These are phyloP conservation scores for Choreutis nemorana DNA, from an alignment of 2,888 invertebrate genomes.

Conservation along the genomic window DNA sequence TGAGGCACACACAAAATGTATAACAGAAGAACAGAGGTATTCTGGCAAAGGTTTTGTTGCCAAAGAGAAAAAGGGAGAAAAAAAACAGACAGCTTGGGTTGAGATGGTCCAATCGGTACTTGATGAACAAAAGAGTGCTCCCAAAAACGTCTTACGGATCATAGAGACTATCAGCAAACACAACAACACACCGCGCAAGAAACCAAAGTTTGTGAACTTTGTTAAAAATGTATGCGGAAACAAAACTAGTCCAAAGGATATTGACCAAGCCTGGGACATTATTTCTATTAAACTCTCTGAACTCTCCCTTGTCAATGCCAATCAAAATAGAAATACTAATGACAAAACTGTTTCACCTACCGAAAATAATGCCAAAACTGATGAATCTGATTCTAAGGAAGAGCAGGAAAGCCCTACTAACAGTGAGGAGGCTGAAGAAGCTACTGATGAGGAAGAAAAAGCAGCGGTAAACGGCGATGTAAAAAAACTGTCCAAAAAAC, in stretches of 20 bases:
- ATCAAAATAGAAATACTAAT: slow-evolving; percentile 25
- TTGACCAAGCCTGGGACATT: slow-evolving; percentile 75
- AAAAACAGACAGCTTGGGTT: slow-evolving; percentile 87
- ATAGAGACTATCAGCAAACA: slow-evolving; percentile 74
- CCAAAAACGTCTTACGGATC: slow-evolving; percentile 65
- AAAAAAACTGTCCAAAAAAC: slow-evolving; percentile 46
- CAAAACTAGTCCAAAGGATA: slow-evolving; percentile 60
- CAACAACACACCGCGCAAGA: slow-evolving; percentile 87
- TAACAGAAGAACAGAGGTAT: slow-evolving; percentile 88
- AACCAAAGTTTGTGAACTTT: slow-evolving; percentile 83
- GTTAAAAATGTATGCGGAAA: slow-evolving; percentile 70
- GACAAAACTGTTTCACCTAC: slow-evolving; percentile 11
- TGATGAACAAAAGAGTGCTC: slow-evolving; percentile 61
- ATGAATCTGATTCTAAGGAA: slow-evolving; percentile 13
- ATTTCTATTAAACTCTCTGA: slow-evolving; percentile 62
- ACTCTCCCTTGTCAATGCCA: slow-evolving; percentile 35
- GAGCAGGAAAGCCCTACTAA: slow-evolving; percentile 8
- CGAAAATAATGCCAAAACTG: slow-evolving; percentile 16
- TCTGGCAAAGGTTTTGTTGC: slow-evolving; percentile 81
- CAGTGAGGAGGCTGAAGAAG: slow-evolving; percentile 11
- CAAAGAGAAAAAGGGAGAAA: slow-evolving; percentile 84
- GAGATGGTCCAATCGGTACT: slow-evolving; percentile 74
- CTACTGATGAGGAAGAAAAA: slow-evolving; percentile 12
- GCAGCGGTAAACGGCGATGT: slow-evolving; percentile 14
- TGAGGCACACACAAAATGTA: slow-evolving; percentile 81